Percentiles rank a stretch among this genome's conserved stretches.
Evolutionary conservation across 1,140 invertebrate genomes (phyloP).

Genomic region (Ips nitidus): DNA sequence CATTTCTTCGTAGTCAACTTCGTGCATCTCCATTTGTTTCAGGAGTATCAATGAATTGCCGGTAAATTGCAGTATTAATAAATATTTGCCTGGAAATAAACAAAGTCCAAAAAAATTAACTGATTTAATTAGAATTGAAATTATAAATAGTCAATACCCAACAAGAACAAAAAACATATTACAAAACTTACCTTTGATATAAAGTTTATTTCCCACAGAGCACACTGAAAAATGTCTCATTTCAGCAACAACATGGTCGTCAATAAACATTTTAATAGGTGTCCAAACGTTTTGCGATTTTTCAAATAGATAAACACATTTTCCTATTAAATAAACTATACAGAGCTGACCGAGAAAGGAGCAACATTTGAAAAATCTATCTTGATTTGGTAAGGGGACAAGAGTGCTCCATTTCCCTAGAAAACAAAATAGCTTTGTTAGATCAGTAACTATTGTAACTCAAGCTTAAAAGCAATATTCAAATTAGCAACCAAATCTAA

Average conservation of each 20-base stretch:
- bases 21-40: conserved; percentile 14
- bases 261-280: conserved; percentile 25
- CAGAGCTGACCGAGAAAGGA: conserved; percentile 38
- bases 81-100: conserved; percentile 36
- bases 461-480: too few relatives aligned
- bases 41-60: conserved; percentile 23
- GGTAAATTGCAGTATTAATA: conserved; percentile 37
- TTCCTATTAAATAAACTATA: conserved; percentile 37
- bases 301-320: conserved; percentile 40
- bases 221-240: conserved; percentile 38
- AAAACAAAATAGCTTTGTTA: conserved; percentile 1
- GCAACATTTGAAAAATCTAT: conserved; percentile 44
- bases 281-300: conserved; percentile 15
- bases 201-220: conserved; percentile 39
- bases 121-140: too few relatives aligned
- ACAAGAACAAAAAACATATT: neutral
- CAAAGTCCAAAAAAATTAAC: neutral
- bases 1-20: conserved; percentile 31
- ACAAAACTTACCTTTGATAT: conserved; percentile 41
- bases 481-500: too few relatives aligned
- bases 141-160: too few relatives aligned
- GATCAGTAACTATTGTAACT: too few relatives aligned
- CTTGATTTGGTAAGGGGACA: conserved; percentile 34
- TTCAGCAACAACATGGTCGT: conserved; percentile 18
- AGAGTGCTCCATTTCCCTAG: conserved; percentile 41